Conservation (phyloP, 2,888 invertebrate species). For the Agonopterix alstromeriana region DNA sequence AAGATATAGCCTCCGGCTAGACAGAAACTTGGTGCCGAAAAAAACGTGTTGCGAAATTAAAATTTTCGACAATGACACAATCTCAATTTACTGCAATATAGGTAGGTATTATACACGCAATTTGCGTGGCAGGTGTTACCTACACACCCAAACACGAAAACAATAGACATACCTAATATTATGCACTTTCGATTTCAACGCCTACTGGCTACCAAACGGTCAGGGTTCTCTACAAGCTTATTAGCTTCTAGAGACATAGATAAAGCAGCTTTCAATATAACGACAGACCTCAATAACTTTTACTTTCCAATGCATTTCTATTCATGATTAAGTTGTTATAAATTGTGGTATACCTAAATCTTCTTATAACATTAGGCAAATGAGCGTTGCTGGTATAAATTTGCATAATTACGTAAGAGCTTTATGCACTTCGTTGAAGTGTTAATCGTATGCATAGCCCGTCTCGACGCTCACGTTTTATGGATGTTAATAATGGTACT, state of each 20-base stretch:
- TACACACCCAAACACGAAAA: slow-evolving; percentile 27
- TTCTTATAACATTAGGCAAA: slow-evolving; percentile 32
- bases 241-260: slow-evolving; percentile 4
- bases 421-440: slow-evolving; percentile 40
- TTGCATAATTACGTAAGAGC: slow-evolving; percentile 56
- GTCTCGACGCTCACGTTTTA: slow-evolving; percentile 35
- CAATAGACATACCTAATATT: slow-evolving; percentile 18
- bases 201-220: slow-evolving; percentile 15
- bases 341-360: slow-evolving; percentile 10
- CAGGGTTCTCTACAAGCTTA: slow-evolving; percentile 3
- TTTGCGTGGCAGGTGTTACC: slow-evolving; percentile 41
- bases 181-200: slow-evolving; percentile 46
- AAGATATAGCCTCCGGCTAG: not conserved
- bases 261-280: too few species aligned
- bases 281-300: slow-evolving; percentile 16
- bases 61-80: slow-evolving; percentile 46
- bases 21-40: slow-evolving; percentile 35
- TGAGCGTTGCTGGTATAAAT: slow-evolving; percentile 41
- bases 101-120: slow-evolving; percentile 25
- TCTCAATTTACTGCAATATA: slow-evolving; percentile 29
- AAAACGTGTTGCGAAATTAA: slow-evolving; percentile 43
- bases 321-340: not conserved
- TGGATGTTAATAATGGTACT: slow-evolving; percentile 27
- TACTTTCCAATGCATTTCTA: slow-evolving; percentile 27
- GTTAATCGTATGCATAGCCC: slow-evolving; percentile 49